These are phyloP conservation scores for Cerastoderma edule DNA, from an alignment of 2,888 invertebrate genomes.

Conservation along the genomic window DNA sequence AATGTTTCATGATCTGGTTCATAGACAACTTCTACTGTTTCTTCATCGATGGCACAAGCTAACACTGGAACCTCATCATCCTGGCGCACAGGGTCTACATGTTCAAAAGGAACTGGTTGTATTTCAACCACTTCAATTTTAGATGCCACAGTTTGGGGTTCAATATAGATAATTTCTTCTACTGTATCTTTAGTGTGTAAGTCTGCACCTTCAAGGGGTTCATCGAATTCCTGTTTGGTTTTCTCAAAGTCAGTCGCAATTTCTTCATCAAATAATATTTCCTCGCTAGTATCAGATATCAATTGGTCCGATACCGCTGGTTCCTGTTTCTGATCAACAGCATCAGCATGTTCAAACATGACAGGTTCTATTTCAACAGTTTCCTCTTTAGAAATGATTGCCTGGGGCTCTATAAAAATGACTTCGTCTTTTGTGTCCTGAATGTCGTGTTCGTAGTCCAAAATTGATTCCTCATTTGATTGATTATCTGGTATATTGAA, in stretches of 20 bases:
- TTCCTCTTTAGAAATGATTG: neutral
- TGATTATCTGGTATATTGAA: constrained; percentile 29
- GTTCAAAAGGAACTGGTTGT: neutral
- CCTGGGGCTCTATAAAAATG: neutral
- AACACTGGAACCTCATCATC: neutral
- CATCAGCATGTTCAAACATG: neutral
- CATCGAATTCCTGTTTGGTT: neutral
- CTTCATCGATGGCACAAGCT: neutral
- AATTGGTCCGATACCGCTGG: too few species aligned
- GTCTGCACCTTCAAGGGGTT: neutral
- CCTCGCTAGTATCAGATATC: too few species aligned
- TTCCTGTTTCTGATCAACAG: neutral
- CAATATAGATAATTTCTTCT: neutral
- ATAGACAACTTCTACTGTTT: neutral
- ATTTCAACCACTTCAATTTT: neutral
- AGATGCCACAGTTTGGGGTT: neutral
- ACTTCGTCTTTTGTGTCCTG: neutral
- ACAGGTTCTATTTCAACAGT: constrained; percentile 7
- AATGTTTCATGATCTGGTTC: too few species aligned
- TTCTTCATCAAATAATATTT: too few species aligned
- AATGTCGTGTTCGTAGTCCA: too few species aligned
- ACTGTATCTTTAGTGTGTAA: neutral
- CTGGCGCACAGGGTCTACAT: too few species aligned
- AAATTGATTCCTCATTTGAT: neutral
- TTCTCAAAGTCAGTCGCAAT: neutral